Evolutionary conservation across 2,888 invertebrate species (phyloP).

Genomic region (Luperina testacea): DNA sequence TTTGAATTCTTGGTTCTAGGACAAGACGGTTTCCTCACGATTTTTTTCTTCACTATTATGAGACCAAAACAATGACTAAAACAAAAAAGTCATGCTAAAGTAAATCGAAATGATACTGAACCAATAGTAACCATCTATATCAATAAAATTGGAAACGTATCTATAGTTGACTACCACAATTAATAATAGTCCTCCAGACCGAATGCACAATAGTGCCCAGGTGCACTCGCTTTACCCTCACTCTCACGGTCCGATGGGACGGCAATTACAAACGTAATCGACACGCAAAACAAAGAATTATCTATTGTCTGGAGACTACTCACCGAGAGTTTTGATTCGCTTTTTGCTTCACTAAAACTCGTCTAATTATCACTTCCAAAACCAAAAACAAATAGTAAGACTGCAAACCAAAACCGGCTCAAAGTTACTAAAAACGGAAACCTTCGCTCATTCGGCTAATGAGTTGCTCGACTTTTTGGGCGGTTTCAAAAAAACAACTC

Average conservation of each 20-base stretch:
- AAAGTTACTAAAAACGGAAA: constrained; percentile 73
- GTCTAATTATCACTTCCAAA: constrained; percentile 33
- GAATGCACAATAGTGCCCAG: too few relatives aligned
- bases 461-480: constrained; percentile 78
- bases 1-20: too few relatives aligned
- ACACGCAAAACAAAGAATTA: neutral
- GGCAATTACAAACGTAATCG: neutral
- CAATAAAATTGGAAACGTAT: neutral
- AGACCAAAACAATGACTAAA: too few relatives aligned
- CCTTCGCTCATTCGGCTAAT: constrained; percentile 79
- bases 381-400: constrained; percentile 48
- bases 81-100: too few relatives aligned
- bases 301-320: too few relatives aligned
- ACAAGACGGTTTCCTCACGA: too few relatives aligned
- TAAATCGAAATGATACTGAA: too few relatives aligned
- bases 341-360: neutral
- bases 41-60: too few relatives aligned
- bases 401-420: constrained; percentile 61
- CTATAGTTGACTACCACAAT: neutral
- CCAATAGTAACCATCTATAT: too few relatives aligned
- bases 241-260: neutral
- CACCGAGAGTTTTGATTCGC: neutral
- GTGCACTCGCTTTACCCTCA: neutral
- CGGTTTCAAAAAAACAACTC: constrained; percentile 70
- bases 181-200: neutral